Conservation (phyloP, 2,113 vertebrate species). For the Lontra canadensis region DNA sequence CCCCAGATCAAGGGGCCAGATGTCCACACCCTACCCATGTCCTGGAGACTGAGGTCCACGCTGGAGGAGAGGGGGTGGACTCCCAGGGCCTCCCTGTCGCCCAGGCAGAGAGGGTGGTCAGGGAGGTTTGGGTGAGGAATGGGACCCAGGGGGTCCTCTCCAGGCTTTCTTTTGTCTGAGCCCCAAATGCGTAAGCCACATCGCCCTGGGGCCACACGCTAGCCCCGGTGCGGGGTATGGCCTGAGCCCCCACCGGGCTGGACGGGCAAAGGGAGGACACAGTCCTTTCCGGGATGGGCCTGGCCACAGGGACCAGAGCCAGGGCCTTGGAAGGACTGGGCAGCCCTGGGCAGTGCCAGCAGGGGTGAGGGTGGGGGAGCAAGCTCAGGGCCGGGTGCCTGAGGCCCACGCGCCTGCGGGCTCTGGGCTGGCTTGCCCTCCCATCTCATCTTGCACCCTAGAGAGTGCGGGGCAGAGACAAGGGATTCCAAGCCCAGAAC, state of each 20-base stretch:
- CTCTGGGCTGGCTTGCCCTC: neutral
- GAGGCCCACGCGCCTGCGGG: neutral
- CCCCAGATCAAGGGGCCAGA: neutral
- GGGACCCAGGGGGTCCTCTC: neutral
- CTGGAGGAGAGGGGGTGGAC: neutral
- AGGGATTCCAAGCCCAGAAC: neutral
- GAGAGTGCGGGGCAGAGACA: neutral
- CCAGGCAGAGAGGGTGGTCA: neutral
- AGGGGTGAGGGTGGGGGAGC: too few species aligned
- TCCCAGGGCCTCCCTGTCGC: neutral
- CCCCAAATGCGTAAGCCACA: neutral
- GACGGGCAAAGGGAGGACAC: neutral
- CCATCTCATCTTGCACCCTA: neutral
- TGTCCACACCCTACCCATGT: accelerated
- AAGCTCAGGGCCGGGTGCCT: neutral
- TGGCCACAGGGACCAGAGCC: neutral
- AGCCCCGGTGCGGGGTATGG: neutral
- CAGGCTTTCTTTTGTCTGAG: neutral
- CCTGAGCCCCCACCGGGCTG: neutral
- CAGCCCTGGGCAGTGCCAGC: neutral
- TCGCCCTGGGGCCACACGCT: neutral
- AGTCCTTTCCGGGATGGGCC: conserved; percentile 14
- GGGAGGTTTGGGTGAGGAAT: accelerated
- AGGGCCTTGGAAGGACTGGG: conserved; percentile 25
- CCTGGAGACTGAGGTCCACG: neutral